Conservation (phyloP, 2,888 invertebrate genomes). For the Enoplolaimus lenunculus region DNA sequence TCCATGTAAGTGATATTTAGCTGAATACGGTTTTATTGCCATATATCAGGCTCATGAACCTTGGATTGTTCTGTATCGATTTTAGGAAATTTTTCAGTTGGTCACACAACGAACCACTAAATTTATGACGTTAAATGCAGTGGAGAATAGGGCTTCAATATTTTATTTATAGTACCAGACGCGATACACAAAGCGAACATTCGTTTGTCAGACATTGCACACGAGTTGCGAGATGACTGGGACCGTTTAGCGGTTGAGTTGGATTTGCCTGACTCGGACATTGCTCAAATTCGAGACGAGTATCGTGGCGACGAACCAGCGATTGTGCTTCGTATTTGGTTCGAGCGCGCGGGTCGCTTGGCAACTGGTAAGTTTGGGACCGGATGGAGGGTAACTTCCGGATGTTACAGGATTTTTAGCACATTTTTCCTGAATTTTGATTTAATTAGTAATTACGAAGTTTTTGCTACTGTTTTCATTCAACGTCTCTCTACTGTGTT, state of each 20-base stretch:
- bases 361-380: slow-evolving; percentile 18
- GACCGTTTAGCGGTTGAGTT: slow-evolving; percentile 48
- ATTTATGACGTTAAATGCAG: too few relatives aligned
- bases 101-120: too few relatives aligned
- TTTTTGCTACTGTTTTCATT: too few relatives aligned
- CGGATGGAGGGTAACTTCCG: too few relatives aligned
- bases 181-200: slow-evolving; percentile 60
- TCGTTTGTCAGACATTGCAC: slow-evolving; percentile 73
- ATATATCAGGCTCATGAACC: too few relatives aligned
- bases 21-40: not conserved
- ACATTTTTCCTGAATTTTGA: too few relatives aligned
- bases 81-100: too few relatives aligned
- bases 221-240: slow-evolving; percentile 70
- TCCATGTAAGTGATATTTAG: slow-evolving; percentile 42
- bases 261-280: slow-evolving; percentile 75
- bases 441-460: too few relatives aligned
- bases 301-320: slow-evolving; percentile 78
- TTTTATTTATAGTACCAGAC: slow-evolving; percentile 23
- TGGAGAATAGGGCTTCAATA: too few relatives aligned
- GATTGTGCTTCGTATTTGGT: slow-evolving; percentile 82
- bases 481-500: too few relatives aligned
- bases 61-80: too few relatives aligned
- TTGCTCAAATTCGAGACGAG: slow-evolving; percentile 69
- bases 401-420: too few relatives aligned
- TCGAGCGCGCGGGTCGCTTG: slow-evolving; percentile 61